These are phyloP conservation scores for Sarcophaga peregrina DNA, from an alignment of 1,140 invertebrate genomes.

Conservation along the genomic window DNA sequence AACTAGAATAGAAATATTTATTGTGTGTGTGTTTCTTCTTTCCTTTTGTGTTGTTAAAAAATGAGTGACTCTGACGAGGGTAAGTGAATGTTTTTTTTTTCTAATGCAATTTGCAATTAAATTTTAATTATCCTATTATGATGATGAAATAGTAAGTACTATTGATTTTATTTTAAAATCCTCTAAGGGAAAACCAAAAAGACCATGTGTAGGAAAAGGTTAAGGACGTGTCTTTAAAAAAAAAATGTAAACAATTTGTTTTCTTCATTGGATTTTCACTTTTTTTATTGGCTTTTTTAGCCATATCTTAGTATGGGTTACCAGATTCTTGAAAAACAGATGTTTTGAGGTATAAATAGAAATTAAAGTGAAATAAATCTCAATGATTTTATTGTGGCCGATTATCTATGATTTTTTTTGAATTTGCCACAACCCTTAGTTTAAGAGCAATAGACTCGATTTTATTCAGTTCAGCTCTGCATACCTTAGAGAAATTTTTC, in stretches of 20 bases:
- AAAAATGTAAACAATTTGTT: background rate
- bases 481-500: too few relatives aligned
- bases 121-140: slow-evolving; percentile 22
- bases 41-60: background rate
- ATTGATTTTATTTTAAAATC: slow-evolving; percentile 20
- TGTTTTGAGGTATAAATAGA: too few relatives aligned
- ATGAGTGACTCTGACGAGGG: slow-evolving; percentile 61
- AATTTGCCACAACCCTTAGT: too few relatives aligned
- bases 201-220: too few relatives aligned
- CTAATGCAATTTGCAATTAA: slow-evolving; percentile 18
- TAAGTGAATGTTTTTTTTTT: slow-evolving; percentile 45
- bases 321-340: background rate
- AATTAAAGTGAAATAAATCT: too few relatives aligned
- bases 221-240: background rate
- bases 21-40: too few relatives aligned
- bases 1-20: background rate
- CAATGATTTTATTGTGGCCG: too few relatives aligned
- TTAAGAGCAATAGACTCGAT: too few relatives aligned
- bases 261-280: slow-evolving; percentile 1
- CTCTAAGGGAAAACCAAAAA: too few relatives aligned
- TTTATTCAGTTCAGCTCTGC: too few relatives aligned
- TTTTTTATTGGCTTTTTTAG: slow-evolving; percentile 11
- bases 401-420: too few relatives aligned
- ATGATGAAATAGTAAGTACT: slow-evolving; percentile 20
- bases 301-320: background rate